These are phyloP conservation scores for Varanus salvator DNA, from an alignment of 2,113 vertebrate genomes.

Conservation along the genomic window DNA sequence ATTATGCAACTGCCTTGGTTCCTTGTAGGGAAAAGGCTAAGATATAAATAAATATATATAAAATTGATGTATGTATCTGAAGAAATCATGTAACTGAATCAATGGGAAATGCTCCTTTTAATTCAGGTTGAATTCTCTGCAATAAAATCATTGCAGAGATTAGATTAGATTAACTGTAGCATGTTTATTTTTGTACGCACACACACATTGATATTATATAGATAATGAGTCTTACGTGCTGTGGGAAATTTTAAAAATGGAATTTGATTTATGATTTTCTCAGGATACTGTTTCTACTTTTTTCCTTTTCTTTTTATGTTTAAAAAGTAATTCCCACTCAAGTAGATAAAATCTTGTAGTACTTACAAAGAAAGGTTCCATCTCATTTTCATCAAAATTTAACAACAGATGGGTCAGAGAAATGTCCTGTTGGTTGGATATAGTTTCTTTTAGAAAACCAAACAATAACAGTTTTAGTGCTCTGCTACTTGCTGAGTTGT, in stretches of 20 bases:
- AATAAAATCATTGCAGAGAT: not conserved
- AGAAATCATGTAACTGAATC: not conserved
- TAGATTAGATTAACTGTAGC: not conserved
- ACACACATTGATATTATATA: not conserved
- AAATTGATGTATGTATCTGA: not conserved
- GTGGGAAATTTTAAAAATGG: not conserved
- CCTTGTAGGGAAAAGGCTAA: too few species aligned
- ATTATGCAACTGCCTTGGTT: too few species aligned
- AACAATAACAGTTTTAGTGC: not conserved
- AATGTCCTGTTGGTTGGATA: not conserved
- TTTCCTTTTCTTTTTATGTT: not conserved
- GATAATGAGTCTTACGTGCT: not conserved
- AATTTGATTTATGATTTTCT: not conserved
- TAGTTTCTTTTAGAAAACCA: not conserved
- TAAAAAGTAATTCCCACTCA: not conserved
- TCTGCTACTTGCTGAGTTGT: not conserved
- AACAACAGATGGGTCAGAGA: not conserved
- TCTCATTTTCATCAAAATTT: slow-evolving; percentile 2
- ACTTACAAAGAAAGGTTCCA: not conserved
- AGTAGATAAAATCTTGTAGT: not conserved
- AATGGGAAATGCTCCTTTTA: not conserved
- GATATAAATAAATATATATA: too few species aligned
- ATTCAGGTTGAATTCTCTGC: not conserved
- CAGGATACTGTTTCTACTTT: not conserved
- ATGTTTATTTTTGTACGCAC: not conserved